A percentile compares a stretch with the other conserved stretches of the same genome.
Evolutionary conservation across 2,888 invertebrate genomes (phyloP).

Genomic region (Kuschelorhynchus macadamiae): DNA sequence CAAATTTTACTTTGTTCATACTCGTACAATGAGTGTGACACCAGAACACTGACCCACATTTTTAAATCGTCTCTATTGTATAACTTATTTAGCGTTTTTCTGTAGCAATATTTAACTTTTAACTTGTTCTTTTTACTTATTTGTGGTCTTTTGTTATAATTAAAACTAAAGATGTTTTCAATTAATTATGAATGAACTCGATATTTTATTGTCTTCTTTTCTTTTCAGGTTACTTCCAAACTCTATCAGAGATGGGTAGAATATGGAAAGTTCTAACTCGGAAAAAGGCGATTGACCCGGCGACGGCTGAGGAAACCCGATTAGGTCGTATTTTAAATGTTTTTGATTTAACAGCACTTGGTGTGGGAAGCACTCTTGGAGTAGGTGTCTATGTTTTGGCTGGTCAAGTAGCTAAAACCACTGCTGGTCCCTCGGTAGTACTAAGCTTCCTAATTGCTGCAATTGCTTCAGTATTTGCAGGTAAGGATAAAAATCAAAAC

Average conservation of each 20-base stretch:
- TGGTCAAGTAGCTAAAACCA: slow-evolving; percentile 84
- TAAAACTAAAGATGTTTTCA: too few species aligned
- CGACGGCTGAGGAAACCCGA: slow-evolving; percentile 61
- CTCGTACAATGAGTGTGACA: too few species aligned
- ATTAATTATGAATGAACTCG: too few species aligned
- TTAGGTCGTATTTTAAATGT: slow-evolving; percentile 78
- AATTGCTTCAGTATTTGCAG: slow-evolving; percentile 89
- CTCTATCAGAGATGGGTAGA: slow-evolving; percentile 32
- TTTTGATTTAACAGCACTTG: slow-evolving; percentile 87
- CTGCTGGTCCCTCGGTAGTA: slow-evolving; percentile 89
- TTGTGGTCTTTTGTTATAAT: too few species aligned
- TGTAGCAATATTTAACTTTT: too few species aligned
- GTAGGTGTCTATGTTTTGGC: slow-evolving; percentile 93
- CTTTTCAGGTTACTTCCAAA: neutral
- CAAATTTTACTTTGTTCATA: too few species aligned
- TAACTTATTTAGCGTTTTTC: too few species aligned
- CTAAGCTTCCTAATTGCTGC: slow-evolving; percentile 90
- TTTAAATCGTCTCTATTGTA: too few species aligned
- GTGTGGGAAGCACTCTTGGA: slow-evolving; percentile 87
- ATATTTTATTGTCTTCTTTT: too few species aligned
- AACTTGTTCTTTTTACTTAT: too few species aligned
- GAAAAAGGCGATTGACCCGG: slow-evolving; percentile 63
- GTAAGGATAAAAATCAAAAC: too few species aligned
- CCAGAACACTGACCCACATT: too few species aligned
- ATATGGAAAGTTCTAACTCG: slow-evolving; percentile 62